Base-by-base conservation (phyloP, 2,888 invertebrate genomes). In the Orthosia gothica region DNA sequence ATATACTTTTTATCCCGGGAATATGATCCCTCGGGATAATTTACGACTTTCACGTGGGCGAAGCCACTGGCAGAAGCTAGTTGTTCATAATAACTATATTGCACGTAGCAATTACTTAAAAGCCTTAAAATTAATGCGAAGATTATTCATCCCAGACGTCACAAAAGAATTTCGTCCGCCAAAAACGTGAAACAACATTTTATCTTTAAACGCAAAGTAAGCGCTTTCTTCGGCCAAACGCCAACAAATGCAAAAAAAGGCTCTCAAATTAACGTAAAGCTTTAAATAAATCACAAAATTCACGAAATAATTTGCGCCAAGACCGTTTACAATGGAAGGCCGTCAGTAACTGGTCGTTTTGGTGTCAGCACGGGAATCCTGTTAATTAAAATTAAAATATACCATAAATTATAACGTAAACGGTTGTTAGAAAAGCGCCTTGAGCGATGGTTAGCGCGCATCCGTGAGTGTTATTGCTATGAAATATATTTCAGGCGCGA, bases 321-420 rank as follows among this genome's bases (percentile, higher is more conserved):
- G 47, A 64, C 23, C 69, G 12, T 49, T 65, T 23, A 83, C 70
- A 83, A 79, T 72, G 18, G 64, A 52, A 55, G 20, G 59, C 68
- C 61, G 74, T n/a, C n/a, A n/a, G n/a, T 79, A 74, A 71, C 70
- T 84, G 76, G 70, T 81, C 78, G 73, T 81, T 82, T 78, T 32
- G 74, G 81, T 73, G 84, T 81, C 86, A 85, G 84, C 70, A 78
- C 58, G 63, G 79, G 85, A 86, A 86, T 88, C 71, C 81, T 87
- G 90, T 91, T 92, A 92, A 93, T 93, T 92, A 92, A 91, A 91
- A 90, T 92, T 89, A 89, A 91, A 92, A 91, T 91, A 88, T 87
- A 87, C 87, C 89, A 92, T 93, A 91, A 92, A 91, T 91, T 92
- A 90, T 91, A 85, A 86, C 86, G 83, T 89, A 89, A 88, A 81